Conservation (phyloP, 2,113 vertebrate genomes). For the Passer domesticus region DNA sequence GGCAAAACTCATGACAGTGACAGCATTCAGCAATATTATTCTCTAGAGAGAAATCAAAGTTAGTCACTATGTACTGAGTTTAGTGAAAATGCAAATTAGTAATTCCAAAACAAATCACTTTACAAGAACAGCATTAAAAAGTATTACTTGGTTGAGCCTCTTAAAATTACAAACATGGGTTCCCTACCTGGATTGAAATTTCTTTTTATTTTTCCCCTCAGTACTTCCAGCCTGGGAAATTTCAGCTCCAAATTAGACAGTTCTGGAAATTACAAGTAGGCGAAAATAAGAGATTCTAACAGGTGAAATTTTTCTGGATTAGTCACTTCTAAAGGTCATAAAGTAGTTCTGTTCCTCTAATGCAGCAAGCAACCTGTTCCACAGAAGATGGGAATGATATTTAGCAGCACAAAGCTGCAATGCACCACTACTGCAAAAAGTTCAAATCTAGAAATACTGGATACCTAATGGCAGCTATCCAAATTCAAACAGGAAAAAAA, state of each 20-base stretch:
- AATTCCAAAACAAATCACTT: background rate
- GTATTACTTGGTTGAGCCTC: background rate
- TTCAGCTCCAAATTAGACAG: background rate
- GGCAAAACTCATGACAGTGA: background rate
- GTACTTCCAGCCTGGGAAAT: background rate
- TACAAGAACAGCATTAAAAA: background rate
- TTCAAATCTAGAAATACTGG: background rate
- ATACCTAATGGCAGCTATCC: background rate
- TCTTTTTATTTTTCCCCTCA: background rate
- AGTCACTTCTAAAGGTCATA: background rate
- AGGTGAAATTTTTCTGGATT: background rate
- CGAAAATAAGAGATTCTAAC: background rate
- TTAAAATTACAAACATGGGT: background rate
- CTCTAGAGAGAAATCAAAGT: background rate
- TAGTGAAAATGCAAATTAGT: background rate
- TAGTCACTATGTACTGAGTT: background rate
- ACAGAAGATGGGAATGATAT: background rate
- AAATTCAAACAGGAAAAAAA: background rate
- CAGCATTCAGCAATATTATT: background rate
- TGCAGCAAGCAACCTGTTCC: accelerated
- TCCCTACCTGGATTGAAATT: background rate
- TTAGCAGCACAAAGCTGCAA: background rate
- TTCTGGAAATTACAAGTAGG: background rate
- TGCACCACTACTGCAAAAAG: background rate
- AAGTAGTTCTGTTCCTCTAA: background rate